Evolutionary conservation across 2,113 vertebrate genomes (phyloP).

Genomic region (Catagonus wagneri): DNA sequence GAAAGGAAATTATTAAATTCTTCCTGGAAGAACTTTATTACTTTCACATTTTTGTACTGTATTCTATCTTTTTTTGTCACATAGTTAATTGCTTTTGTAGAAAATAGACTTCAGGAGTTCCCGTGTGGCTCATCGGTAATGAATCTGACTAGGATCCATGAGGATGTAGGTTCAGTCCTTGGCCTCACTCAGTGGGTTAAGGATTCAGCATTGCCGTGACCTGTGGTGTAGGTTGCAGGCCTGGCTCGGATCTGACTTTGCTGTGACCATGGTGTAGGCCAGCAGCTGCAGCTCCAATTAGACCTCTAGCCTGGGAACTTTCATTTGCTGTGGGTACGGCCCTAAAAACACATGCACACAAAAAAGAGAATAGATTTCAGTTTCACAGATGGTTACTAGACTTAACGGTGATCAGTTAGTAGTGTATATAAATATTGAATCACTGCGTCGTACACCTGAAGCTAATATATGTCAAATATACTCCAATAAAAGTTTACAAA

Average conservation of each 20-base stretch:
- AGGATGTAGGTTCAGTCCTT: too few species aligned
- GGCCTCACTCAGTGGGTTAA: too few species aligned
- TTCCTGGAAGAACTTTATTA: not conserved
- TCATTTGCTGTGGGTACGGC: too few species aligned
- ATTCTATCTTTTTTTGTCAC: not conserved
- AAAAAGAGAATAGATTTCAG: not conserved
- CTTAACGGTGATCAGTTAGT: not conserved
- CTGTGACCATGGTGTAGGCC: too few species aligned
- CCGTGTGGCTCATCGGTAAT: too few species aligned
- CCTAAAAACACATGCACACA: too few species aligned
- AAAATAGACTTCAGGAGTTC: not conserved
- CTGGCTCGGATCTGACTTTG: too few species aligned
- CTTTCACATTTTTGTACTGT: not conserved
- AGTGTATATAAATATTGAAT: not conserved
- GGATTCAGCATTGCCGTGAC: too few species aligned
- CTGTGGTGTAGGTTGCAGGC: too few species aligned
- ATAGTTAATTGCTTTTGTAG: not conserved
- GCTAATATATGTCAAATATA: not conserved
- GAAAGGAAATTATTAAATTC: not conserved
- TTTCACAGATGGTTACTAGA: not conserved
- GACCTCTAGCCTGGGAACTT: too few species aligned
- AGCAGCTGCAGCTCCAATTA: too few species aligned
- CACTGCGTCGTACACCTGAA: not conserved
- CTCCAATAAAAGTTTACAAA: not conserved
- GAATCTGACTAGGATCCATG: too few species aligned